Base-by-base conservation (phyloP, 2,888 invertebrate species). In the Cremastinae sp. region DNA sequence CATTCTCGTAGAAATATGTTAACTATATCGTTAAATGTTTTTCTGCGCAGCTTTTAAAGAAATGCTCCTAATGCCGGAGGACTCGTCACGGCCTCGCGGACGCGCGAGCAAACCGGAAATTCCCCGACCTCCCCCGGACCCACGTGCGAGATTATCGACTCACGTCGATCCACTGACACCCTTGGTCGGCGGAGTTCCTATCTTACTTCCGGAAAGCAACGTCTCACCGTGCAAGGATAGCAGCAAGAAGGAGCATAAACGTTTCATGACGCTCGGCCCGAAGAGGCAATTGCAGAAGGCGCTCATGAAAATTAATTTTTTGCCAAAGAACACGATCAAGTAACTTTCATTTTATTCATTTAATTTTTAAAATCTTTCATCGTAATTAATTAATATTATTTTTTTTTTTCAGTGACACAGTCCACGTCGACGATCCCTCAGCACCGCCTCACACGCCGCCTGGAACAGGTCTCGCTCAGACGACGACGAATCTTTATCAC, bases 251-350 rank as follows among this genome's bases (percentile, higher is more conserved):
- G 95, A 92, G 66, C 90, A 91, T 70, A 92, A 92, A 79, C 92
- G 95, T 68, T 97, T 97, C 86, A 97, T 97, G 96, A 97, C 97
- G 28, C 91, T 96, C 75, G 97, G 96, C 1, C 96, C 97, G 62
- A 96, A 96, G 86, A 93, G 95, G 81, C 92, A 96, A 83, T 91
- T 97, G 71, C 96, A 96, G 84, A 96, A 95, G 90, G 96, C 96
- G 74, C 92, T 96, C 83, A 95, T 95, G 91, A 96, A 95, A 91
- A 96, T 97, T 93, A 97, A 97, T 90, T 94, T 97, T 85, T 92
- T 96, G 83, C 95, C 95, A 84, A 96, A 96, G 91, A 95, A 96
- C 90, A 94, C 94, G 80, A 94, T 95, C 79, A 92, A 91, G 90
- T 90, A 71, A 85, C 89, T 84, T 0, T 7, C 5, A 8, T 58